Base-by-base conservation (phyloP, 2,113 vertebrate species). In the Oryzias celebensis region DNA sequence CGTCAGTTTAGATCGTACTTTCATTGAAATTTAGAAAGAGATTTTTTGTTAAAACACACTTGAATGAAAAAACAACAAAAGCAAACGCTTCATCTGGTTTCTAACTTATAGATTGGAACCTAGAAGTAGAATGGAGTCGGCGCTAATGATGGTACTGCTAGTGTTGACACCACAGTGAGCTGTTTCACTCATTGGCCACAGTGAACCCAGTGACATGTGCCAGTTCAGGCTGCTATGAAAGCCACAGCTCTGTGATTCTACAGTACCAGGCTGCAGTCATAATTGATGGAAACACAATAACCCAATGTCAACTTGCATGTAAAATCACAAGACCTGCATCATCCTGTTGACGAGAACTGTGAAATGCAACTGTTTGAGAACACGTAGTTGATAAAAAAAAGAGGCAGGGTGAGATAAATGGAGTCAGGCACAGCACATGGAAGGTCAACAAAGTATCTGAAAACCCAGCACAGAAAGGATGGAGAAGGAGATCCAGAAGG, bases 131-230 rank as follows among this genome's bases (percentile, higher is more conserved):
- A 14, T 72, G 56, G 65, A 52, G 23, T 75, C 51, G 42, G 63
- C 64, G 45, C 69, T n/a, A 65, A 49, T 57, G 58, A 52, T 66
- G 14, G 45, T 50, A 53, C n/a, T 57, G 56, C 51, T 55, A 58
- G 58, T 78, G 73, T 72, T 75, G 57, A 77, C 52, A 76, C 6
- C 5, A 14, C 60, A 56, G 72, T 31, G 65, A 78, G 68, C 58
- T 59, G 51, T 76, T 67, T 80, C 26, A 22, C 63, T 65, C 46
- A 58, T 42, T 65, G 31, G 41, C 66, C 65, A 72, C 62, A 73
- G 18, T 60, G 59, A 87, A 85, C 83, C 64, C 50, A 44, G 16
- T 78, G 81, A 79, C 81, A 78, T 80, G 58, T 61, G 75, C 63
- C 63, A 63, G 51, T 49, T 51, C 57, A 67, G 54, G 43, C 58